phyloP scores from a whole-genome alignment of 2,113 vertebrate species.

The Tupaia chinensis region DNA sequence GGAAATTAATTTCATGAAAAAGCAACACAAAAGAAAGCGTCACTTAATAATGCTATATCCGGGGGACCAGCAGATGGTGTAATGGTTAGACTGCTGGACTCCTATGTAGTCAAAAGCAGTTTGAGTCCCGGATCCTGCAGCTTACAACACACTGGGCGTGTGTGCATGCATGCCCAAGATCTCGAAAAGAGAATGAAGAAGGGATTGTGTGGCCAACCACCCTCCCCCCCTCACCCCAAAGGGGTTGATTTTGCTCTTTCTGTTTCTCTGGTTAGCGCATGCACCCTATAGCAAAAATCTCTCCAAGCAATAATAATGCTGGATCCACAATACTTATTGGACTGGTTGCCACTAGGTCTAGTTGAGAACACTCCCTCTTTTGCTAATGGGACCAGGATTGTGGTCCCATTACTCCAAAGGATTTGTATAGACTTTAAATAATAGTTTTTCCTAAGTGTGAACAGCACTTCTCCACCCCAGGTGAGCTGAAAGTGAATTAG shows the following conservation, averaged over 20 bases:
- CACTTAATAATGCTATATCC: no score
- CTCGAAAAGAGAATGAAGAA: no score
- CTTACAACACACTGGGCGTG: no score
- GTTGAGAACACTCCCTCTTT: neutral
- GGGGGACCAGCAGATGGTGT: no score
- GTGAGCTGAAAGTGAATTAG: slow-evolving; percentile 80
- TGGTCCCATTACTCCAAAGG: neutral
- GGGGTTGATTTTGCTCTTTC: no score
- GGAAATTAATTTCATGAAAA: neutral
- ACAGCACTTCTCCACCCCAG: neutral
- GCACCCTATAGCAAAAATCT: no score
- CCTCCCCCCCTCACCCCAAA: accelerated
- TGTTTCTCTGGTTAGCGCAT: no score
- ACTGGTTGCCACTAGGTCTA: neutral
- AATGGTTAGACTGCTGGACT: no score
- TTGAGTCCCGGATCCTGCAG: no score
- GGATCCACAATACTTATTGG: neutral
- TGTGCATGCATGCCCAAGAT: no score
- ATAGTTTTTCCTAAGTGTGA: slow-evolving; percentile 6
- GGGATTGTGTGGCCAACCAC: no score
- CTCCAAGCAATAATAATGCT: neutral
- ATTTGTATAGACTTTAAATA: neutral
- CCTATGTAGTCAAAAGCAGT: no score
- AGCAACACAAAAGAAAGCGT: neutral
- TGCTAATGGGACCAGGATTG: neutral